Percentiles rank a stretch among this genome's conserved stretches.
These are phyloP conservation scores for Centroberyx gerrardi DNA, from an alignment of 2,797 vertebrate species.

Conservation along the genomic window DNA sequence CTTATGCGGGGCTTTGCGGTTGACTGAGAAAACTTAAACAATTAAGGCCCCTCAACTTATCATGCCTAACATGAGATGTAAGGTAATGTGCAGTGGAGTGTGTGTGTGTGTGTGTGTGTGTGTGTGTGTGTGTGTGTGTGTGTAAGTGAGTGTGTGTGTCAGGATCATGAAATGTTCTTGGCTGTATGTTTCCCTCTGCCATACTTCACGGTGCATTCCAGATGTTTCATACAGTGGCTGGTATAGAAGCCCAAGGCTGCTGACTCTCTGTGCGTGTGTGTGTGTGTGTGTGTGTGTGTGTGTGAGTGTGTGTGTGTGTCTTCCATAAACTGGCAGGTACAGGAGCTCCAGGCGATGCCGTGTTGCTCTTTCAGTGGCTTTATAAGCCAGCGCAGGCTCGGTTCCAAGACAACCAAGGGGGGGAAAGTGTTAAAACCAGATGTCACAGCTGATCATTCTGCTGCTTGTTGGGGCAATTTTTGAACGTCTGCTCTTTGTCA, in stretches of 20 bases:
- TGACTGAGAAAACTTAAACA: constrained; percentile 52
- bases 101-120: constrained; percentile 18
- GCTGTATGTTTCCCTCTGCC: constrained; percentile 26
- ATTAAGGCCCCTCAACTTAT: constrained; percentile 44
- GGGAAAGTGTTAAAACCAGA: constrained; percentile 87
- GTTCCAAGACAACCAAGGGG: constrained; percentile 81
- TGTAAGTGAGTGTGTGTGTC: constrained; percentile 16
- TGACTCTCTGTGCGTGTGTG: constrained; percentile 9
- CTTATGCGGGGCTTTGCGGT: constrained; percentile 18
- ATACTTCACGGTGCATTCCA: constrained; percentile 27
- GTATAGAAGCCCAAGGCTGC: constrained; percentile 7
- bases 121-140: background rate
- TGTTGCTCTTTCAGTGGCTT: constrained; percentile 81
- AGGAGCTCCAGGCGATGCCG: constrained; percentile 77
- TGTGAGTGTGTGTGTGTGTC: constrained; percentile 2
- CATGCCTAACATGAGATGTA: constrained; percentile 16
- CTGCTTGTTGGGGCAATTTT: constrained; percentile 61
- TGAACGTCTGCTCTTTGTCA: constrained; percentile 57
- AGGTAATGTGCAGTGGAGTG: constrained; percentile 10
- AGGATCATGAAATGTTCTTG: constrained; percentile 33
- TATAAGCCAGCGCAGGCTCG: constrained; percentile 77
- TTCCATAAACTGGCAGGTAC: constrained; percentile 69
- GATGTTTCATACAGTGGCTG: constrained; percentile 41
- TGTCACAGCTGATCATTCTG: constrained; percentile 83
- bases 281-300: constrained; percentile 1